Base-by-base conservation (phyloP, 2,888 invertebrate genomes). In the Antheraea yamamai region DNA sequence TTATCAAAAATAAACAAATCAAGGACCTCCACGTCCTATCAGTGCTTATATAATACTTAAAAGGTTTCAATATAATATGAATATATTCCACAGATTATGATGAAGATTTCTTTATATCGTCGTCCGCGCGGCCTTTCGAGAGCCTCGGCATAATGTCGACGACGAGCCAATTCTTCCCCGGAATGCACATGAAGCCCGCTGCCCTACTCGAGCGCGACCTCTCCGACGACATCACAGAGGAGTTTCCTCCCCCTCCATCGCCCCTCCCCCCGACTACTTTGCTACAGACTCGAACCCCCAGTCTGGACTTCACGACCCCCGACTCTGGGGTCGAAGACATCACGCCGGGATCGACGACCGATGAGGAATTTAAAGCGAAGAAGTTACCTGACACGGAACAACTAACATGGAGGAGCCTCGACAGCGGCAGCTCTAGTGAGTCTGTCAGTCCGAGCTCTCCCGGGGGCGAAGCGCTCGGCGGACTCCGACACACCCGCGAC, bases 21-120 rank as follows among this genome's bases (percentile, higher is more conserved):
- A 30, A 30, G 30, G 30, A 30, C 30, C 30, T 30, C 35, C 35
- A 39, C 7, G 3, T 6, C 35, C 4, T 6, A 39, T 39, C 35
- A 39, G 35, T 39, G 35, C 6, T 6, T 39, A 39, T 7, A 6
- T 39, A 39, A 39, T 39, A 7, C 35, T 39, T 39, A 14, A 51
- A n/a, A 51, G 14, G n/a, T 39, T 64, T 12, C 16, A 3, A 3
- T 7, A 30, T 66, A 14, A 66, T 16, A 66, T 66, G n/a, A 23
- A 52, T 30, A 26, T 58, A 12, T 70, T 61, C 23, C 14, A 52
- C 87, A 96, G 96, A 94, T 82, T 93, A 95, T 86, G 92, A 96
- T 83, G 97, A 97, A 80, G 97, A 97, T 83, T 97, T 97, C 90
- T 97, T 96, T 91, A 96, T 97, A 81, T 96, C 96, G 81, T 96